phyloP scores from a whole-genome alignment of 2,113 vertebrate species.

The Propithecus coquereli region DNA sequence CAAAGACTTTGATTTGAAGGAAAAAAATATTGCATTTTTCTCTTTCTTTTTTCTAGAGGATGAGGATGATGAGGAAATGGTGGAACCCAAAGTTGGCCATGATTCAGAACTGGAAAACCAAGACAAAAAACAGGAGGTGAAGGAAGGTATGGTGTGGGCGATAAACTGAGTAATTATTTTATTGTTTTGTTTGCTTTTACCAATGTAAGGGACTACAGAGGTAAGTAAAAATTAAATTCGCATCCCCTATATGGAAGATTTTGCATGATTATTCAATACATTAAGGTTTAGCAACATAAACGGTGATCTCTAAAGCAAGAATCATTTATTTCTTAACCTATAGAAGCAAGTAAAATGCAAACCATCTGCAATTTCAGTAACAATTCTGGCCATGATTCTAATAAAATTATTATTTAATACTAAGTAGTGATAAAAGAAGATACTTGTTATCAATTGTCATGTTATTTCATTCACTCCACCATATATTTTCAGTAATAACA shows the following conservation, averaged over 20 bases:
- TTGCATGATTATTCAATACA: background rate
- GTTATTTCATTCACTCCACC: background rate
- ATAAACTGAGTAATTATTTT: background rate
- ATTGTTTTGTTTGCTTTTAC: background rate
- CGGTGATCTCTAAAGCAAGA: background rate
- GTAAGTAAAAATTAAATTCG: background rate
- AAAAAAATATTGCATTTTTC: slow-evolving; percentile 61
- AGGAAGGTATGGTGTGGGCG: slow-evolving; percentile 87
- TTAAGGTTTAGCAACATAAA: background rate
- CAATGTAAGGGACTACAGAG: background rate
- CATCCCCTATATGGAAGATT: background rate
- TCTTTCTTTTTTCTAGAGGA: slow-evolving; percentile 86
- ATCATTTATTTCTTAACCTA: background rate
- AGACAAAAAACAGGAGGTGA: slow-evolving; percentile 90
- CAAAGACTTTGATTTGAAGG: slow-evolving; percentile 59
- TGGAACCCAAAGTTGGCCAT: slow-evolving; percentile 88
- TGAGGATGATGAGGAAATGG: slow-evolving; percentile 95
- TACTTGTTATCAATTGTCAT: background rate
- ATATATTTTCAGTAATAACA: background rate
- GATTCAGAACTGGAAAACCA: slow-evolving; percentile 90
- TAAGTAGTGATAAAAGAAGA: background rate
- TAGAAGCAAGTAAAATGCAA: background rate
- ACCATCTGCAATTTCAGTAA: background rate
- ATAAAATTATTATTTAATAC: background rate
- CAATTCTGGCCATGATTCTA: background rate